These are phyloP conservation scores for Lithobates sylvaticus DNA, from an alignment of 2,797 vertebrate genomes.

Conservation along the genomic window DNA sequence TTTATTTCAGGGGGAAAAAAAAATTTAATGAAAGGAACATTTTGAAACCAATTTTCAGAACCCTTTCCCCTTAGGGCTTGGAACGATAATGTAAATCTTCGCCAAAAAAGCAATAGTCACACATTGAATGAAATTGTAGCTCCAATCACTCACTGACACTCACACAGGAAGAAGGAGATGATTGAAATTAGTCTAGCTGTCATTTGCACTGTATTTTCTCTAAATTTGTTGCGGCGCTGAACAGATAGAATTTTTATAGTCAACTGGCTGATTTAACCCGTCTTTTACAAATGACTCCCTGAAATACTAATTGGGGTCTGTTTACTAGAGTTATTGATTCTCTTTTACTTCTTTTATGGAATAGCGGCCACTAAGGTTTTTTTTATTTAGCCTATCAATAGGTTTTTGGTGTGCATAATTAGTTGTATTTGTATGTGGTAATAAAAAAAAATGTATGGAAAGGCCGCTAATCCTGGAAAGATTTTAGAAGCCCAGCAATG, in stretches of 20 bases:
- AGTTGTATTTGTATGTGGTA: too few species aligned
- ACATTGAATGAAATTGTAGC: conserved; percentile 66
- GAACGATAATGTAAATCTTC: conserved; percentile 67
- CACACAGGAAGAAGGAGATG: conserved; percentile 64
- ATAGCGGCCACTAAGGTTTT: too few species aligned
- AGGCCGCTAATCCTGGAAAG: too few species aligned
- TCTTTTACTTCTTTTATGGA: too few species aligned
- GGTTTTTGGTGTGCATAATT: too few species aligned
- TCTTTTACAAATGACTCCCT: conserved; percentile 30
- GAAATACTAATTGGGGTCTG: not conserved
- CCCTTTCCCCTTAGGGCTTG: conserved; percentile 68
- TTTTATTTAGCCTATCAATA: too few species aligned
- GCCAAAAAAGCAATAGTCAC: conserved; percentile 65
- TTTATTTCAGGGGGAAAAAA: conserved; percentile 66
- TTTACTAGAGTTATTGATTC: not conserved
- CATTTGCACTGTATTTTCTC: conserved; percentile 65
- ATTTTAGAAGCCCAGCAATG: too few species aligned
- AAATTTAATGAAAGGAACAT: conserved; percentile 67
- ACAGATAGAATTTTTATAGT: conserved; percentile 66
- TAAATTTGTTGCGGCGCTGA: conserved; percentile 61
- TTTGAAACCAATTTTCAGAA: conserved; percentile 66
- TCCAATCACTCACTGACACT: conserved; percentile 67
- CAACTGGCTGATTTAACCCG: conserved; percentile 66
- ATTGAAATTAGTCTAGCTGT: conserved; percentile 72
- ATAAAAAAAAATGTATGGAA: too few species aligned